These are phyloP conservation scores for Cheilosia urbana DNA, from an alignment of 2,888 invertebrate genomes.

Conservation along the genomic window DNA sequence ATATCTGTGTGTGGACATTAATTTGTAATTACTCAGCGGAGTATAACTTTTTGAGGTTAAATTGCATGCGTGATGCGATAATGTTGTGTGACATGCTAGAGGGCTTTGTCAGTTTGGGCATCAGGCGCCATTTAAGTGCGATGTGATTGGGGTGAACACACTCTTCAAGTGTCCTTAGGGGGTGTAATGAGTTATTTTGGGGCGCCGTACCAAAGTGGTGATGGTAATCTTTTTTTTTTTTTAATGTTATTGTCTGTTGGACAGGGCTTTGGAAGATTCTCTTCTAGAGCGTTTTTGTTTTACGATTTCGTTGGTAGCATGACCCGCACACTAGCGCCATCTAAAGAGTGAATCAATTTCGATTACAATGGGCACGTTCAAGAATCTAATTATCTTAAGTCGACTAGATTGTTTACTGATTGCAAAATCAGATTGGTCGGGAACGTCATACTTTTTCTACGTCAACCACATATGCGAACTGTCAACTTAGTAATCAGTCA, in stretches of 20 bases:
- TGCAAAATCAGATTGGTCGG: too few relatives aligned
- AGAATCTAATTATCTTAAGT: too few relatives aligned
- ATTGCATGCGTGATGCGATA: slow-evolving; percentile 62
- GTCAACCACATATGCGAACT: too few relatives aligned
- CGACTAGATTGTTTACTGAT: too few relatives aligned
- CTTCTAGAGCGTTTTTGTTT: too few relatives aligned
- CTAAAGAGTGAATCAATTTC: neutral
- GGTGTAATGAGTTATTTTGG: slow-evolving; percentile 1
- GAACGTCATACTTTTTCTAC: too few relatives aligned
- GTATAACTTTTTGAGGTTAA: slow-evolving; percentile 47
- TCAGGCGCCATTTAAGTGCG: slow-evolving; percentile 46
- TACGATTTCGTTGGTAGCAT: neutral
- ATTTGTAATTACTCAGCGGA: slow-evolving; percentile 57
- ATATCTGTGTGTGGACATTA: slow-evolving; percentile 67
- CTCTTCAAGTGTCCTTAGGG: slow-evolving; percentile 4
- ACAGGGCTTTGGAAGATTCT: too few relatives aligned
- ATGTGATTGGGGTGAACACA: slow-evolving; percentile 27
- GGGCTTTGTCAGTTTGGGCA: slow-evolving; percentile 33
- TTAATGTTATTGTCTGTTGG: neutral
- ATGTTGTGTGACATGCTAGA: slow-evolving; percentile 51
- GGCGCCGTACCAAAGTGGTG: slow-evolving; percentile 9
- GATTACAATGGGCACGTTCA: too few relatives aligned
- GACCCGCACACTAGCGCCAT: neutral
- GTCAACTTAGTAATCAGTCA: too few relatives aligned
- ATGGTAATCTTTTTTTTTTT: slow-evolving; percentile 5